Percentiles rank a stretch among this genome's conserved stretches.
Evolutionary conservation across 2,888 invertebrate genomes (phyloP).

Genomic region (Dolomedes plantarius): DNA sequence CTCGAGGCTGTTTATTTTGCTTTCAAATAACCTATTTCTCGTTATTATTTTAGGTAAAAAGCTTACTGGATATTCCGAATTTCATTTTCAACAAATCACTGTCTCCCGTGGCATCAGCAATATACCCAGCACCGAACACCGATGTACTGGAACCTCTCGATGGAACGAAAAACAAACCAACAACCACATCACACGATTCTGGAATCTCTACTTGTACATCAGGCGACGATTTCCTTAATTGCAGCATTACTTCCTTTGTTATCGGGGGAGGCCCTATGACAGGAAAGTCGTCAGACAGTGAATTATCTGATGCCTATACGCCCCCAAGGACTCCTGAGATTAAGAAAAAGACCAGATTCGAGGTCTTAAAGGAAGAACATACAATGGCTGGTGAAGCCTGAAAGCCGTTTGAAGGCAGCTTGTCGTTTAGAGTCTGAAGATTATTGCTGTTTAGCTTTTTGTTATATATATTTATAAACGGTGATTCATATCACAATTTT

Average conservation of each 20-base stretch:
- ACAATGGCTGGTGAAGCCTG: background rate
- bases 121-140: background rate
- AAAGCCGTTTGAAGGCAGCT: too few relatives aligned
- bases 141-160: conserved; percentile 2
- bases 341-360: background rate
- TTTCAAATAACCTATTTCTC: too few relatives aligned
- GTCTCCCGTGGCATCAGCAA: conserved; percentile 16
- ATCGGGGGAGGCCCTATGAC: conserved; percentile 26
- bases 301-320: conserved; percentile 44
- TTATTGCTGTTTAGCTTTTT: too few relatives aligned
- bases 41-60: conserved; percentile 51
- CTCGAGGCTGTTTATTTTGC: too few relatives aligned
- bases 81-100: conserved; percentile 63
- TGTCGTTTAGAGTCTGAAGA: too few relatives aligned
- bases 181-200: conserved; percentile 36
- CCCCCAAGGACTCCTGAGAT: conserved; percentile 34
- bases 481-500: too few relatives aligned
- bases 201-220: conserved; percentile 38
- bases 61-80: conserved; percentile 66
- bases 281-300: conserved; percentile 57
- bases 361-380: background rate
- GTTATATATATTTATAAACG: too few relatives aligned
- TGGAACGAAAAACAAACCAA: background rate
- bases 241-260: conserved; percentile 56
- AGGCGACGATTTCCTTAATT: conserved; percentile 57